A percentile compares a stretch with the other conserved stretches of the same genome.
phyloP scores from a whole-genome alignment of 35 echinoderm and acorn worm species.

The Apostichopus californicus region DNA sequence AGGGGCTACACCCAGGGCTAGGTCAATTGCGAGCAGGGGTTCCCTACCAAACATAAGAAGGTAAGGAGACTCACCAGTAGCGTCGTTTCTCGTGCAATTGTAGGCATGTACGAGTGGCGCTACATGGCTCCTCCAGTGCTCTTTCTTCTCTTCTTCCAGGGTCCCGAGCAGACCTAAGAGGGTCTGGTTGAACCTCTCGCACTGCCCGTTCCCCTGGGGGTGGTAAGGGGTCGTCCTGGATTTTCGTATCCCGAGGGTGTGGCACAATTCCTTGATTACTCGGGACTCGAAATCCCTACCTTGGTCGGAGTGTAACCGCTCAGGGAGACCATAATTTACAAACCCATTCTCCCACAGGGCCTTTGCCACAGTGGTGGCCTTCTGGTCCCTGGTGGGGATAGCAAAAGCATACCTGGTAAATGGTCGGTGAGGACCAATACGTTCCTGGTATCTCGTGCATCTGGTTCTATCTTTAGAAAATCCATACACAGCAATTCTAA shows the following conservation, averaged over 20 bases:
- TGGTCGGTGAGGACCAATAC: conserved; percentile 68
- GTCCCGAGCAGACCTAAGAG: conserved; percentile 56
- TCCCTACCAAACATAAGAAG: too few relatives aligned
- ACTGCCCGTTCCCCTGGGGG: too few relatives aligned
- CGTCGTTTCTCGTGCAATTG: too few relatives aligned
- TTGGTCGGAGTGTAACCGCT: conserved; percentile 46
- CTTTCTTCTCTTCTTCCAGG: conserved; percentile 42
- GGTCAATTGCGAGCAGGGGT: too few relatives aligned
- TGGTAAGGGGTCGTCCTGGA: background rate
- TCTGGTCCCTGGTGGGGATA: conserved; percentile 63
- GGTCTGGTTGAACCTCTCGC: conserved; percentile 51
- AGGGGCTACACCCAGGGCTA: too few relatives aligned
- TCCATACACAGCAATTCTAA: conserved; percentile 83
- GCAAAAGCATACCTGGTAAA: conserved; percentile 64
- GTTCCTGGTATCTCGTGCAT: conserved; percentile 35
- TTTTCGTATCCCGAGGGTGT: conserved; percentile 37
- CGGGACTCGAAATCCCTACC: conserved; percentile 43
- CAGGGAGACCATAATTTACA: conserved; percentile 72
- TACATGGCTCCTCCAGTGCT: conserved; percentile 50
- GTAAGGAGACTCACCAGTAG: too few relatives aligned
- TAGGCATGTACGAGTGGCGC: too few relatives aligned
- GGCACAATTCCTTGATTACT: conserved; percentile 48
- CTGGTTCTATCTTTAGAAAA: conserved; percentile 64
- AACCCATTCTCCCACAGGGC: conserved; percentile 55
- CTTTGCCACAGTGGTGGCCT: conserved; percentile 56